A percentile compares a stretch with the other conserved stretches of the same genome.
Evolutionary conservation across 2,797 vertebrate genomes (phyloP).

Genomic region (Trachurus trachurus): DNA sequence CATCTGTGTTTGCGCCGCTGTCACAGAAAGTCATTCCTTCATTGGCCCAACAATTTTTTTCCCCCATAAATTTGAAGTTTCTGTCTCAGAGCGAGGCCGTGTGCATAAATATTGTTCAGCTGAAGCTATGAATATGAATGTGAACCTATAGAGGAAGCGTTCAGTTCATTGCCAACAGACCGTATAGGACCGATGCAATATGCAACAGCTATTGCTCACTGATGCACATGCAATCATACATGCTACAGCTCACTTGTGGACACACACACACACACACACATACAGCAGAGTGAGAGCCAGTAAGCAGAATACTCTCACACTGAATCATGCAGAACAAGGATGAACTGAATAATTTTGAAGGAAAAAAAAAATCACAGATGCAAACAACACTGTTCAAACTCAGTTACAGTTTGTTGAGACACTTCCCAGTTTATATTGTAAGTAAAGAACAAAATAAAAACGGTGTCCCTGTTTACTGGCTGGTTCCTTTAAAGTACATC

Average conservation of each 20-base stretch:
- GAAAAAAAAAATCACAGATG: neutral
- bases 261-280: slow-evolving; percentile 10
- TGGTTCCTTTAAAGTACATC: neutral
- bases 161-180: neutral
- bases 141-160: slow-evolving; percentile 4
- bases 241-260: neutral
- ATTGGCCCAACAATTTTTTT: neutral
- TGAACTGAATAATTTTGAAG: slow-evolving; percentile 7
- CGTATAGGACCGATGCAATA: neutral
- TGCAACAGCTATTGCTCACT: slow-evolving; percentile 11
- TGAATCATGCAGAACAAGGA: neutral
- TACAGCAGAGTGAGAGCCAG: neutral
- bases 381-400: neutral
- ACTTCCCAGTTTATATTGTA: neutral
- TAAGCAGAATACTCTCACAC: slow-evolving; percentile 9
- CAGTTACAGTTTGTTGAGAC: neutral
- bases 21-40: slow-evolving; percentile 5
- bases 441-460: neutral
- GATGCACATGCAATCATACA: slow-evolving; percentile 13
- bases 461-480: neutral
- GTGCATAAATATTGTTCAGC: slow-evolving; percentile 2
- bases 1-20: neutral
- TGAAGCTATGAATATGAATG: slow-evolving; percentile 36
- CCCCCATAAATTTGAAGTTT: slow-evolving; percentile 1
- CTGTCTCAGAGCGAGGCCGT: neutral